A percentile compares a stretch with the other conserved stretches of the same genome.
phyloP scores from a whole-genome alignment of 2,888 invertebrate genomes.

The Steinernema carpocapsae region DNA sequence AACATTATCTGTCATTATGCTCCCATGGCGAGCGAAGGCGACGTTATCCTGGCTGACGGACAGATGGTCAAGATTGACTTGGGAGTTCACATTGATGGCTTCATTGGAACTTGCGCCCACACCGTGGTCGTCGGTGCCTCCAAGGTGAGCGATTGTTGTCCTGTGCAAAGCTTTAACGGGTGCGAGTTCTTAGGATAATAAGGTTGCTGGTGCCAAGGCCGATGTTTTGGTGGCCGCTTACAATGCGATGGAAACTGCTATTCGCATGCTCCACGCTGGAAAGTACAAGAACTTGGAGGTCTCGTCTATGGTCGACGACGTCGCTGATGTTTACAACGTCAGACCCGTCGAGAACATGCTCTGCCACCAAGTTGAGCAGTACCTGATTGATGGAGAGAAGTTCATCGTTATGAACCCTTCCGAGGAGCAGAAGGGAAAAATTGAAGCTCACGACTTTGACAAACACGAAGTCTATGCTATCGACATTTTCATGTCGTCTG shows the following conservation, averaged over 20 bases:
- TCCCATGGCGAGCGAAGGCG: constrained; percentile 87
- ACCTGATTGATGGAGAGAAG: constrained; percentile 87
- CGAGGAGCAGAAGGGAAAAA: constrained; percentile 83
- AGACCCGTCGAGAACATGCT: constrained; percentile 89
- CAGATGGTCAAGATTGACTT: constrained; percentile 93
- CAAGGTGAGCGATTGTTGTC: constrained; percentile 69
- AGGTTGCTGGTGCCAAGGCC: constrained; percentile 85
- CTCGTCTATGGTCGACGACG: constrained; percentile 58
- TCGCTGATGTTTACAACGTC: constrained; percentile 86
- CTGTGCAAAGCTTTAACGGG: no score
- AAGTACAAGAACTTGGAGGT: constrained; percentile 63
- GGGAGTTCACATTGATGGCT: constrained; percentile 97
- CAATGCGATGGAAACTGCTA: constrained; percentile 90
- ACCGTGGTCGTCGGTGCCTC: constrained; percentile 86
- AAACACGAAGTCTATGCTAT: constrained; percentile 96
- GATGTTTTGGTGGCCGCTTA: constrained; percentile 94
- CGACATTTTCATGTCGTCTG: constrained; percentile 94
- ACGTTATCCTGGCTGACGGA: constrained; percentile 74
- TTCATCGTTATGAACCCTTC: constrained; percentile 95
- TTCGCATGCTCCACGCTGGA: constrained; percentile 89
- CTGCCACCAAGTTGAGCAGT: constrained; percentile 81
- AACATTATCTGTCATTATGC: constrained; percentile 99
- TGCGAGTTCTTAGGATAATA: constrained; percentile 62
- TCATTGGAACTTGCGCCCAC: constrained; percentile 96
- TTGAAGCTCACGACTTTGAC: constrained; percentile 93